Evolutionary conservation across 2,888 invertebrate genomes (phyloP), one percentile per base, ranked within the genome.

Genomic region (Chouioia cunea): DNA sequence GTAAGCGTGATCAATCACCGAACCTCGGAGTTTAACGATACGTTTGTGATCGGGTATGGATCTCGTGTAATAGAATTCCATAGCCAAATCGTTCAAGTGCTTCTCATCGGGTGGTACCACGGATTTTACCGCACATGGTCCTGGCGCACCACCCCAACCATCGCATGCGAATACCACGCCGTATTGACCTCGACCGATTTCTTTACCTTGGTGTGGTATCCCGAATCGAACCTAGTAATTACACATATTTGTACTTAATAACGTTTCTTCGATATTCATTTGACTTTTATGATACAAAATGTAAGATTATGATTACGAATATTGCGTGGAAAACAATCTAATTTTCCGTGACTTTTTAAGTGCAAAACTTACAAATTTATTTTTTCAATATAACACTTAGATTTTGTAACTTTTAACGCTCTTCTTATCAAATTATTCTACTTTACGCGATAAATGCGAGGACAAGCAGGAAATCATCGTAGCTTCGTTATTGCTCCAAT

Each of bases 21-120:
- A 94, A 6, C 95, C 96, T 66, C 90, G 86, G 56, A 95, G 87
- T 16, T 89, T 90, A 0, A 93, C 92, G 63, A 96, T 92, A 71
- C 95, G 89, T 3, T 93, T 91, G 86, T 96, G 95, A 62, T 92
- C 90, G 0, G 95, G 93, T 76, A 96, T 92, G 46, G 92, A 92
- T 85, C 94, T 93, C 59, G 95, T 95, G 79, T 95, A 95, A 84
- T 94, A 95, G 88, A 95, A 95, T 86, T 96, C 96, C 92, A 96
- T 92, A 0, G 96, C 95, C 1, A 96, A 87, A 81, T 96, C 96
- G 81, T 93, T 93, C 92, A 95, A 96, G 82, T 96, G 95, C 72
- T 93, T 88, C 78, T 95, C 95, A 83, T 96, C 96, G 0, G 94
- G 93, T 0, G 96, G 96, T 54, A 95, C 90, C 60, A 96, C 94